Evolutionary conservation across 2,113 vertebrate genomes (phyloP).

Genomic region (Pelvicachromis taeniatus): DNA sequence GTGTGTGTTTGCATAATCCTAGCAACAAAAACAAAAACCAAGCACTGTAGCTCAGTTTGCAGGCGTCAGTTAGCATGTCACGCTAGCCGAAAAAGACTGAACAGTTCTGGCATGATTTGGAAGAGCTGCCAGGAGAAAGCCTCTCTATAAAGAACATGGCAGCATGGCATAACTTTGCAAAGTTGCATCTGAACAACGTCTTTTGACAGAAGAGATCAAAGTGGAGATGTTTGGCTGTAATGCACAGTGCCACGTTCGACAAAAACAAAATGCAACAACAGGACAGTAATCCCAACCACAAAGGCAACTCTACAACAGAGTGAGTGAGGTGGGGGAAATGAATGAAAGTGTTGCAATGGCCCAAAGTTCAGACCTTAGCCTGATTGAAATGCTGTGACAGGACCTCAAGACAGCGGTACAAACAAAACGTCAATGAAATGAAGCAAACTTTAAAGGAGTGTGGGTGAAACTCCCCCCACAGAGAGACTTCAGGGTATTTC

Average conservation of each 20-base stretch:
- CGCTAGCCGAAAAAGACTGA: not conserved
- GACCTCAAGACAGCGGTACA: not conserved
- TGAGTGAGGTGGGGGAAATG: not conserved
- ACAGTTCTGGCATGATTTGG: not conserved
- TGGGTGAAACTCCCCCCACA: not conserved
- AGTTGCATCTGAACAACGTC: not conserved
- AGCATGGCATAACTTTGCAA: not conserved
- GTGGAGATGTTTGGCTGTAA: not conserved
- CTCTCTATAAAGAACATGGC: not conserved
- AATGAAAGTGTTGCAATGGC: not conserved
- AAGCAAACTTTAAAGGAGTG: not conserved
- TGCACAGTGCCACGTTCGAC: not conserved
- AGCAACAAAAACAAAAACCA: rapidly evolving
- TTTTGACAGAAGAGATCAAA: not conserved
- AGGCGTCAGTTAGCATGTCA: not conserved
- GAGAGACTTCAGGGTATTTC: not conserved
- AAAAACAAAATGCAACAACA: not conserved
- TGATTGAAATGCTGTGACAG: not conserved
- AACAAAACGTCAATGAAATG: not conserved
- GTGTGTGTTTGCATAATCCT: not conserved
- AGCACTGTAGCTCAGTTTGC: not conserved
- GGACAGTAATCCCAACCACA: not conserved
- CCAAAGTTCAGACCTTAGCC: not conserved
- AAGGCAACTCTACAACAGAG: not conserved
- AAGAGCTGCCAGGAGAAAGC: not conserved